Evolutionary conservation across 2,113 vertebrate genomes (phyloP).

Genomic region (Hipposideros armiger): DNA sequence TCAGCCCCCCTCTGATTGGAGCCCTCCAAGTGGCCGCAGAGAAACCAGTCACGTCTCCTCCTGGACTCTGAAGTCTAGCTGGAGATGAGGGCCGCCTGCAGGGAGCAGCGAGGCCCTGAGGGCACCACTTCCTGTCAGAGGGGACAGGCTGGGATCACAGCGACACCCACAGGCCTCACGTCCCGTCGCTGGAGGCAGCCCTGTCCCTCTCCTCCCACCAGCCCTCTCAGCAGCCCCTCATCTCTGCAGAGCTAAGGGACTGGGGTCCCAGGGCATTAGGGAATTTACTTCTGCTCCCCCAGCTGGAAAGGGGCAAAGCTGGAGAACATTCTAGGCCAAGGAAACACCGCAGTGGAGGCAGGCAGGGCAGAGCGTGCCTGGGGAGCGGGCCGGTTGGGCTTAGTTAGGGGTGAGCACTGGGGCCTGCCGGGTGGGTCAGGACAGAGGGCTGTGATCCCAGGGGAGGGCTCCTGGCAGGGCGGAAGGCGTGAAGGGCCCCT

Average conservation of each 20-base stretch:
- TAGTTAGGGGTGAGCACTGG: no score
- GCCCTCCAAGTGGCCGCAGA: neutral
- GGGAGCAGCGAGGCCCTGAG: accelerated
- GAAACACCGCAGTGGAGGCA: accelerated
- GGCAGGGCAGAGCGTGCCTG: accelerated
- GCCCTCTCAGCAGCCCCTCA: accelerated
- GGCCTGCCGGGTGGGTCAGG: accelerated
- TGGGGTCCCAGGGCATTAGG: accelerated
- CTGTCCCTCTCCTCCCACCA: accelerated
- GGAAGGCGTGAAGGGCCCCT: accelerated
- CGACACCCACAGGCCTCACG: no score
- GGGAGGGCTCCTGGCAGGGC: no score
- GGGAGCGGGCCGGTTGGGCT: neutral
- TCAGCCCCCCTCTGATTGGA: neutral
- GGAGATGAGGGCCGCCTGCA: accelerated
- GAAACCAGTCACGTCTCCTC: accelerated
- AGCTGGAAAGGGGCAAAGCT: neutral
- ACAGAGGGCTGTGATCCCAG: no score
- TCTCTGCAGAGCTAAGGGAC: neutral
- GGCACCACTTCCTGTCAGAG: accelerated
- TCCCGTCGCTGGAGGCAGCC: accelerated
- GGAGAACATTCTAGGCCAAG: accelerated
- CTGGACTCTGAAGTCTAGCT: accelerated
- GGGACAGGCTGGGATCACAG: neutral
- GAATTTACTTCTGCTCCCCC: no score